Evolutionary conservation across 2,888 invertebrate species (phyloP).

Genomic region (Craniophora ligustri): DNA sequence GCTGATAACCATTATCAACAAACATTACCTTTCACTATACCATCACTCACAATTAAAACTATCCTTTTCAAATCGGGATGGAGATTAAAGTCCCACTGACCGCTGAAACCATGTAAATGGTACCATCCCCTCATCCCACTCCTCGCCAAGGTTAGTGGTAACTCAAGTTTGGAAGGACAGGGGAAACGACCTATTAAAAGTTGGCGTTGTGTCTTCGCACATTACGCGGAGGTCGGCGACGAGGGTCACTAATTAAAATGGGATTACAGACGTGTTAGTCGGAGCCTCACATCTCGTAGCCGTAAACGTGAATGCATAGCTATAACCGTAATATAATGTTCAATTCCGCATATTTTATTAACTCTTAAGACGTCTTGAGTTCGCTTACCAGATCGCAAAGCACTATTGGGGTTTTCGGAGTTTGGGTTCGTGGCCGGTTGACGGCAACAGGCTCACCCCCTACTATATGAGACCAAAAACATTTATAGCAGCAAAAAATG

Average conservation of each 20-base stretch:
- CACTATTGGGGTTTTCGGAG: too few relatives aligned
- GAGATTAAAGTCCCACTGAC: constrained; percentile 43
- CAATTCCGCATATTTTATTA: background rate
- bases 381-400: too few relatives aligned
- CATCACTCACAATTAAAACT: constrained; percentile 48
- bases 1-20: constrained; percentile 10
- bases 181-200: constrained; percentile 29
- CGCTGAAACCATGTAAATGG: constrained; percentile 6
- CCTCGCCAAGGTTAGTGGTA: constrained; percentile 18
- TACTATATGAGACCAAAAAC: too few relatives aligned
- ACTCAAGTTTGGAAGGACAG: constrained; percentile 16
- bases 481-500: too few relatives aligned
- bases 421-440: too few relatives aligned
- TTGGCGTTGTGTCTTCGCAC: constrained; percentile 30
- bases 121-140: background rate
- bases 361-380: too few relatives aligned
- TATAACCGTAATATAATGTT: background rate
- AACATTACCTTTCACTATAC: constrained; percentile 30
- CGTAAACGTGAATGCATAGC: background rate
- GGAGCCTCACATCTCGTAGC: background rate
- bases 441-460: too few relatives aligned
- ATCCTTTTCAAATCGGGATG: constrained; percentile 33
- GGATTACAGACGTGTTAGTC: constrained; percentile 19
- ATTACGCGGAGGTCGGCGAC: background rate
- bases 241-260: constrained; percentile 32